phyloP scores from a whole-genome alignment of 2,113 vertebrate genomes.

The Oophaga pumilio region DNA sequence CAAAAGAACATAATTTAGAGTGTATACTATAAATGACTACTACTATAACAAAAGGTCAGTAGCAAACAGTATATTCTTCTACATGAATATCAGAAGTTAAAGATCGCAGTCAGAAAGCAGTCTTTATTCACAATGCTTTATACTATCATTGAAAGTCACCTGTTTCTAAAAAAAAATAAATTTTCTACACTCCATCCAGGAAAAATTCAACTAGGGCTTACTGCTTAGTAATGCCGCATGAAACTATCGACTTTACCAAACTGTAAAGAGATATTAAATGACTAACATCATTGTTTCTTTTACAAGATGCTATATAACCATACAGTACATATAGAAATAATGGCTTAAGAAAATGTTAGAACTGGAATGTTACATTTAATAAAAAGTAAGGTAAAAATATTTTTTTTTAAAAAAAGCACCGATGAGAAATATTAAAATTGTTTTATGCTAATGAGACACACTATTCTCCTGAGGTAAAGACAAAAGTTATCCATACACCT shows the following conservation, averaged over 20 bases:
- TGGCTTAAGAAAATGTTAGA: too few relatives aligned
- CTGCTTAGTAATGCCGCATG: not conserved
- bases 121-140: not conserved
- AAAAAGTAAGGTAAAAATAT: too few relatives aligned
- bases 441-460: too few relatives aligned
- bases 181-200: not conserved
- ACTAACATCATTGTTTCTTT: not conserved
- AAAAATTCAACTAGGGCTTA: not conserved
- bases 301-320: not conserved
- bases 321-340: not conserved
- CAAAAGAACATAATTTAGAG: conserved; percentile 24
- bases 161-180: not conserved
- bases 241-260: not conserved
- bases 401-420: too few relatives aligned
- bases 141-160: not conserved
- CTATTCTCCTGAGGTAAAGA: too few relatives aligned
- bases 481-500: too few relatives aligned
- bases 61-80: not conserved
- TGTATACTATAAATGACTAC: conserved; percentile 44
- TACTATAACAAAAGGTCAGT: conserved; percentile 41
- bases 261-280: not conserved
- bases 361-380: too few relatives aligned
- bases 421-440: too few relatives aligned
- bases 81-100: not conserved
- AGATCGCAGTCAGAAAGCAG: not conserved